Evolutionary conservation across 2,888 invertebrate species (phyloP).

Genomic region (Caenorhabditis sp.): DNA sequence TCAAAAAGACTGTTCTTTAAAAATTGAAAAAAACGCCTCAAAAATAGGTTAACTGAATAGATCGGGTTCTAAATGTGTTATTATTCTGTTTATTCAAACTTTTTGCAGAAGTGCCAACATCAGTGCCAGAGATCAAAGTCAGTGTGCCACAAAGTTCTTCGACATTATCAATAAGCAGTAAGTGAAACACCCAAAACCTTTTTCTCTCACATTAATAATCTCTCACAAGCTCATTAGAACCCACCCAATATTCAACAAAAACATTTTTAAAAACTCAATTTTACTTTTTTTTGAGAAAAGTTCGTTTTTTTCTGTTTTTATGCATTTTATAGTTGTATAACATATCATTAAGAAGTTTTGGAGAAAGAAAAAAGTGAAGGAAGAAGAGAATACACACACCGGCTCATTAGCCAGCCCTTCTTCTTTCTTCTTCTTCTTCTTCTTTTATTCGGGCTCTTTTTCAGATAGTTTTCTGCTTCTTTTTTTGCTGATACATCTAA

Average conservation of each 20-base stretch:
- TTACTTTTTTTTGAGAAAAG: not conserved
- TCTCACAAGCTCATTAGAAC: not conserved
- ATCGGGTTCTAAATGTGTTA: no score
- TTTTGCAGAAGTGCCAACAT: conserved; percentile 52
- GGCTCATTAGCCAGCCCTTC: not conserved
- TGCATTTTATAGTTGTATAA: not conserved
- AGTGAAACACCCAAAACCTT: conserved; percentile 11
- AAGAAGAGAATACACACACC: not conserved
- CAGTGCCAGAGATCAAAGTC: conserved; percentile 50
- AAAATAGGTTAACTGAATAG: no score
- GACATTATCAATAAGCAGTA: conserved; percentile 45
- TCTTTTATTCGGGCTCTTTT: not conserved
- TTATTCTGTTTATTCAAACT: no score
- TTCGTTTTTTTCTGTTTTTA: no score
- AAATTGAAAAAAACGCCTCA: not conserved
- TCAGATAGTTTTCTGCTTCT: not conserved
- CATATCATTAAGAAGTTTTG: not conserved
- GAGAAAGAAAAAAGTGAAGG: not conserved
- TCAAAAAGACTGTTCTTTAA: no score
- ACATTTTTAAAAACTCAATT: not conserved
- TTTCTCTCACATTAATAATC: not conserved
- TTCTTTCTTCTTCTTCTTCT: not conserved
- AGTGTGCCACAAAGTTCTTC: conserved; percentile 49
- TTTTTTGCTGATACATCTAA: not conserved
- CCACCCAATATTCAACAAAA: not conserved